Evolutionary conservation across 2,113 vertebrate species (phyloP).

Genomic region (Pteronura brasiliensis): DNA sequence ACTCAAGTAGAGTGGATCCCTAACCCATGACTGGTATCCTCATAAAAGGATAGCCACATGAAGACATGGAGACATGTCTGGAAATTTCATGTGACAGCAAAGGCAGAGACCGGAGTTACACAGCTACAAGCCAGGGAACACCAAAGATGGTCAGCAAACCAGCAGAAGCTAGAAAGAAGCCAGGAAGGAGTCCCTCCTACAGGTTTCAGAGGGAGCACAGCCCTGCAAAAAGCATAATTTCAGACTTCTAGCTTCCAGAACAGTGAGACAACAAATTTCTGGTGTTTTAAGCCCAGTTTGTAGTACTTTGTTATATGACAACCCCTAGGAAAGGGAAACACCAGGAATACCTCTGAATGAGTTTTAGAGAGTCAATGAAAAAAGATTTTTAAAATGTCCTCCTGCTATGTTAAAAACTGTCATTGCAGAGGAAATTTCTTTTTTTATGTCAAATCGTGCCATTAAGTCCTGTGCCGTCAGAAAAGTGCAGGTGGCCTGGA

Average conservation of each 20-base stretch:
- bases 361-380: background rate
- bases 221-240: background rate
- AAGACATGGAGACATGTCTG: background rate
- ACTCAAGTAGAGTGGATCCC: background rate
- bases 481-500: background rate
- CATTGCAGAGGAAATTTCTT: background rate
- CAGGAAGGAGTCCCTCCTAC: background rate
- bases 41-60: rapidly evolving
- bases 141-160: background rate
- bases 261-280: background rate
- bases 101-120: background rate
- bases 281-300: background rate
- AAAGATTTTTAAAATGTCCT: background rate
- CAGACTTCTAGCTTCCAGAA: background rate
- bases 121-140: background rate
- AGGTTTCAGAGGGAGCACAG: background rate
- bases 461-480: background rate
- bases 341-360: too few relatives aligned
- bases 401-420: background rate
- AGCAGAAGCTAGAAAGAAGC: background rate
- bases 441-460: background rate
- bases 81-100: background rate
- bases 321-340: background rate
- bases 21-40: background rate
- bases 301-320: background rate